Percentiles rank a stretch among this genome's conserved stretches.
Conservation (phyloP, 2,113 vertebrate species). For the Cygnus buccinator region DNA sequence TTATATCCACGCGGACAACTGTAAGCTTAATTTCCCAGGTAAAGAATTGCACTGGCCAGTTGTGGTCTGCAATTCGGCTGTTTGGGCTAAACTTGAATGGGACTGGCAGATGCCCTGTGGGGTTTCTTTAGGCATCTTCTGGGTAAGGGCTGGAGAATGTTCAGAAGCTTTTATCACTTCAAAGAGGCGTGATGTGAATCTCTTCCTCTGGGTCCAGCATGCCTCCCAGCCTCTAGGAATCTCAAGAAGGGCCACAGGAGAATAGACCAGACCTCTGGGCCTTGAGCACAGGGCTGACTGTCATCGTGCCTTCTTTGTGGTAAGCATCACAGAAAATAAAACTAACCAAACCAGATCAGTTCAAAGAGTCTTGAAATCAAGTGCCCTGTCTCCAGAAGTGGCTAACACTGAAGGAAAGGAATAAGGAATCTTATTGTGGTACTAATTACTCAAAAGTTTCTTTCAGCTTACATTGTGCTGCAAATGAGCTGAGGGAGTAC, state of each 20-base stretch:
- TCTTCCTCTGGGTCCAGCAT: background rate
- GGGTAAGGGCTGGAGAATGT: background rate
- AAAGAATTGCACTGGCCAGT: background rate
- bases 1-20: background rate
- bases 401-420: background rate
- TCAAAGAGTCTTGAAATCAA: background rate
- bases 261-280: background rate
- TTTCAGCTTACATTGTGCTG: background rate
- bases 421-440: background rate
- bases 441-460: background rate
- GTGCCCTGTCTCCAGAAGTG: background rate
- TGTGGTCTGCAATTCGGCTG: background rate
- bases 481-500: accelerated
- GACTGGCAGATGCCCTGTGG: background rate
- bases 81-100: background rate
- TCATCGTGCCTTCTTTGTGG: background rate
- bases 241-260: background rate
- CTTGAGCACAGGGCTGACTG: accelerated
- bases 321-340: background rate
- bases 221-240: background rate
- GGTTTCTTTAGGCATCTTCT: background rate
- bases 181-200: background rate
- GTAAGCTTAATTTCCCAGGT: background rate
- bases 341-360: background rate
- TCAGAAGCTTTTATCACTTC: background rate